Percentiles rank a stretch among this genome's conserved stretches.
Evolutionary conservation across 2,888 invertebrate genomes (phyloP).

Genomic region (Drosophila mayaguana): DNA sequence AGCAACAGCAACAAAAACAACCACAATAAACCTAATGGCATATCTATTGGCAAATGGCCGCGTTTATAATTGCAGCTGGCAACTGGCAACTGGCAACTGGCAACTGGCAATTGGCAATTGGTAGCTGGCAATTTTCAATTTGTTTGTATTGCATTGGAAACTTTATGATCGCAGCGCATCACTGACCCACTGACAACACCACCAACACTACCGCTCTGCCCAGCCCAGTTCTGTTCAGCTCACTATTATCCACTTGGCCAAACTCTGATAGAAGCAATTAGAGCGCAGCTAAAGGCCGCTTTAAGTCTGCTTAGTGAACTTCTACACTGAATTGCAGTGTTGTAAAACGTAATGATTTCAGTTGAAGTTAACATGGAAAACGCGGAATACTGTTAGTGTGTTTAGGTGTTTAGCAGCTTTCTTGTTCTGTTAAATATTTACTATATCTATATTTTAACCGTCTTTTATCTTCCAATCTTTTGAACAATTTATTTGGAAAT

Average conservation of each 20-base stretch:
- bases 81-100: slow-evolving; percentile 50
- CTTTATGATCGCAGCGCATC: slow-evolving; percentile 44
- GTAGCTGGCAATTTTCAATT: slow-evolving; percentile 67
- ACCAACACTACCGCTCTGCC: neutral
- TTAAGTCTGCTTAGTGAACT: slow-evolving; percentile 16
- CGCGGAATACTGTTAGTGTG: neutral
- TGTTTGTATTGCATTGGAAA: slow-evolving; percentile 52
- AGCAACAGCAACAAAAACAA: slow-evolving; percentile 2
- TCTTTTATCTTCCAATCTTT: too few species aligned
- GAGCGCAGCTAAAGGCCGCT: slow-evolving; percentile 36
- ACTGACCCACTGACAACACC: slow-evolving; percentile 35
- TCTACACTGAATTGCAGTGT: neutral
- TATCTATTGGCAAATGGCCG: slow-evolving; percentile 55
- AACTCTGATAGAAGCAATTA: slow-evolving; percentile 45
- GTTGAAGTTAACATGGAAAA: neutral
- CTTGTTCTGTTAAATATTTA: too few species aligned
- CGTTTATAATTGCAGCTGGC: slow-evolving; percentile 72
- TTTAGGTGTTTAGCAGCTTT: neutral
- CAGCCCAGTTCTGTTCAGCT: neutral
- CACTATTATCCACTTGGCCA: neutral
- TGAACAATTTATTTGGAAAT: too few species aligned
- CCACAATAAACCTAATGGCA: slow-evolving; percentile 21
- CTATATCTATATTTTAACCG: too few species aligned
- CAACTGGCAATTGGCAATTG: slow-evolving; percentile 46
- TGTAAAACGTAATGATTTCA: neutral